phyloP scores from a whole-genome alignment of 53 echinoderm and acorn worm species.

The Paracentrotus lividus region DNA sequence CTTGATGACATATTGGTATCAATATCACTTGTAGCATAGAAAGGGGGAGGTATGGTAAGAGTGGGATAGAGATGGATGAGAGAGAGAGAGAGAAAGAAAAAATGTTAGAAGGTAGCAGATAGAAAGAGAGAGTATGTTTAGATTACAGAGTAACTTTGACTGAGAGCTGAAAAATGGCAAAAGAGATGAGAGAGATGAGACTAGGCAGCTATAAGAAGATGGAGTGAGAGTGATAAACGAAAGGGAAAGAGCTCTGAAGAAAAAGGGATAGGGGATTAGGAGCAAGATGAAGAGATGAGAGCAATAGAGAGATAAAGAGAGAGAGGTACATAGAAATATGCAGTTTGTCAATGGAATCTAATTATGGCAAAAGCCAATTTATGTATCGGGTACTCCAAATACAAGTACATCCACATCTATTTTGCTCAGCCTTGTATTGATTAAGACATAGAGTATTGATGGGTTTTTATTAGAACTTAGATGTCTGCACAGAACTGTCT shows the following conservation, averaged over 20 bases:
- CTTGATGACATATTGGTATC: not conserved
- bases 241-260: not conserved
- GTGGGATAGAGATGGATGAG: not conserved
- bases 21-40: not conserved
- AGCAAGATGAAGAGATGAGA: not conserved
- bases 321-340: not conserved
- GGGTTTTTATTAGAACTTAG: not conserved
- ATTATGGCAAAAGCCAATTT: slow-evolving; percentile 36
- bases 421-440: not conserved
- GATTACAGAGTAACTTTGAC: not conserved
- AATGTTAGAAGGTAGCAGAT: no score
- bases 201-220: not conserved
- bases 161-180: not conserved
- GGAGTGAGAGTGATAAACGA: not conserved
- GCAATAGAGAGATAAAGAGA: not conserved
- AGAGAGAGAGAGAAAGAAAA: not conserved
- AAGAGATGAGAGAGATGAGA: not conserved
- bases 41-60: not conserved
- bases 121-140: not conserved
- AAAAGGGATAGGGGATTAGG: not conserved
- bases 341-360: slow-evolving; percentile 36
- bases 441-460: not conserved
- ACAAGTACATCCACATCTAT: not conserved
- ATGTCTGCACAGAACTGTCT: not conserved
- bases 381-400: not conserved